phyloP scores from a whole-genome alignment of 92 coral and sea anemone species.

The Paragorgia papillata region DNA sequence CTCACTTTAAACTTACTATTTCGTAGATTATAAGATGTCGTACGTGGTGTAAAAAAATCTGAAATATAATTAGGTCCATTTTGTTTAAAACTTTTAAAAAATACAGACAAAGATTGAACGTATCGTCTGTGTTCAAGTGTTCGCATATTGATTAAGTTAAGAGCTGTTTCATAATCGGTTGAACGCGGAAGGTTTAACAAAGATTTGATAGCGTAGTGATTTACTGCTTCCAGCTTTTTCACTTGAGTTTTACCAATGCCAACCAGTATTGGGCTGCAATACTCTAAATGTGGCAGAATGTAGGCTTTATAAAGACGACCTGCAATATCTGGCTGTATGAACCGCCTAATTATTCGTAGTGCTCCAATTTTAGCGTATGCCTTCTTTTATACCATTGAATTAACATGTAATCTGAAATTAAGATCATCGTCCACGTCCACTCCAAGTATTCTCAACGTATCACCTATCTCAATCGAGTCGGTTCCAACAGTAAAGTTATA shows the following conservation, averaged over 20 bases:
- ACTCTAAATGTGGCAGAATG: not conserved
- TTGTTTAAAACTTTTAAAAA: not conserved
- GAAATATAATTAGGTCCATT: not conserved
- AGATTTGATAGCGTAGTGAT: no score
- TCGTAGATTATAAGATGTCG: not conserved
- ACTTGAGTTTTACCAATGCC: conserved; percentile 4
- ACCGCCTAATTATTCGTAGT: not conserved
- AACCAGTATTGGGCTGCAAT: not conserved
- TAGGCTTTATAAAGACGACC: not conserved
- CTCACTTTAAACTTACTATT: no score
- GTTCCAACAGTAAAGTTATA: not conserved
- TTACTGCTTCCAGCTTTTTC: not conserved
- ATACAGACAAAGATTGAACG: not conserved
- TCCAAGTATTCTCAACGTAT: not conserved
- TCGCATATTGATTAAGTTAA: not conserved
- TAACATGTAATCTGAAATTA: not conserved
- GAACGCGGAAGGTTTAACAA: no score
- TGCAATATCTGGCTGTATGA: no score
- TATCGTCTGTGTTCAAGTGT: not conserved
- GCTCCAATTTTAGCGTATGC: conserved; percentile 19
- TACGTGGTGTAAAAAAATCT: not conserved
- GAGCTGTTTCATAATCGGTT: not conserved
- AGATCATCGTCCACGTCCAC: not conserved
- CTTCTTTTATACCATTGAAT: not conserved
- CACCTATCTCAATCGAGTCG: not conserved